A percentile compares a stretch with the other conserved stretches of the same genome.
Evolutionary conservation across 2,888 invertebrate species (phyloP).

Genomic region (Antheraea yamamai): DNA sequence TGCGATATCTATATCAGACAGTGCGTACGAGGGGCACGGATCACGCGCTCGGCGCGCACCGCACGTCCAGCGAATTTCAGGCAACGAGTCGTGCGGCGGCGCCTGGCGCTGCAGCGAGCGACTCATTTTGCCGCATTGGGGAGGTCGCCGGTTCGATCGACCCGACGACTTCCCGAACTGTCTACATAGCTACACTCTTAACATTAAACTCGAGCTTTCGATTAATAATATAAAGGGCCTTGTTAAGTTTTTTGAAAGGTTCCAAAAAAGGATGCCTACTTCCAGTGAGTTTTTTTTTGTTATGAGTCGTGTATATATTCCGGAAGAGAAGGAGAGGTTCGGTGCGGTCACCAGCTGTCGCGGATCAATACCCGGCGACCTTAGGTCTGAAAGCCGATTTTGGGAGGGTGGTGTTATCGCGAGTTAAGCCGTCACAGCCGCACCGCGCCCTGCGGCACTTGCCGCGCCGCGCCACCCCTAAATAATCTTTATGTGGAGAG

Average conservation of each 20-base stretch:
- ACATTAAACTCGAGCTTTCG: neutral
- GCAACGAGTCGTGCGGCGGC: neutral
- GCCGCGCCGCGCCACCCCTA: constrained; percentile 19
- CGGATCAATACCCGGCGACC: constrained; percentile 73
- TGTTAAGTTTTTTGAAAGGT: neutral
- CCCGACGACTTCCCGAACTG: constrained; percentile 56
- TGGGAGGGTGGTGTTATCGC: constrained; percentile 40
- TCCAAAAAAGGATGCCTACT: constrained; percentile 13
- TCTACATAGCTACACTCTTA: constrained; percentile 31
- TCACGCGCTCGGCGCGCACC: constrained; percentile 36
- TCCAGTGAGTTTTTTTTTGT: constrained; percentile 24
- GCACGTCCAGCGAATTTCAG: constrained; percentile 29
- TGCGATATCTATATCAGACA: constrained; percentile 27
- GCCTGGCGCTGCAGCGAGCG: constrained; percentile 33
- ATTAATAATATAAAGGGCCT: neutral
- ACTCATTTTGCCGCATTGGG: constrained; percentile 71
- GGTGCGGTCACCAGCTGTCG: constrained; percentile 64
- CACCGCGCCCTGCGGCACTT: constrained; percentile 19
- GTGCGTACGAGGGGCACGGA: constrained; percentile 34
- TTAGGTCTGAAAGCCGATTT: constrained; percentile 57
- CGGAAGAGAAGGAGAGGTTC: constrained; percentile 42
- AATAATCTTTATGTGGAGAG: constrained; percentile 22
- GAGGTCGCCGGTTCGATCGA: constrained; percentile 68
- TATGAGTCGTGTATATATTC: constrained; percentile 16
- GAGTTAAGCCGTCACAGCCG: constrained; percentile 32